Conservation (phyloP, 1,140 invertebrate genomes). For the Lordiphosa mommai region DNA sequence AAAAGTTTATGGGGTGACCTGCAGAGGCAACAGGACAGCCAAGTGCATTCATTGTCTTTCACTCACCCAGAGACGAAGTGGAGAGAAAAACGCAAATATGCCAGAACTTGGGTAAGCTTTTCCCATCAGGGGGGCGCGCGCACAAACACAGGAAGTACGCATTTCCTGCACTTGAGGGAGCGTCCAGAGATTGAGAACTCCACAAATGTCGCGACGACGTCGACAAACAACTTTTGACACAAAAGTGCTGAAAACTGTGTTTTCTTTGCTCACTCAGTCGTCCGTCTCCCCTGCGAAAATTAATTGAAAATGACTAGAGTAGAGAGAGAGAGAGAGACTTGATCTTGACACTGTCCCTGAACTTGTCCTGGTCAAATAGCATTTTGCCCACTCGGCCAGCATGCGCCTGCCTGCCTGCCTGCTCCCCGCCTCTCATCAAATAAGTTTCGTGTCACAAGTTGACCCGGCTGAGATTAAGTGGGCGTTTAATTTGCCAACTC, state of each 20-base stretch:
- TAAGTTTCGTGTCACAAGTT: conserved; percentile 75
- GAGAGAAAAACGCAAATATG: conserved; percentile 61
- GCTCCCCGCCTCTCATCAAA: conserved; percentile 21
- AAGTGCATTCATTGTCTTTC: conserved; percentile 71
- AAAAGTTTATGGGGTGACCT: conserved; percentile 62
- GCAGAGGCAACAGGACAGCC: conserved; percentile 1
- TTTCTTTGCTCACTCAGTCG: conserved; percentile 37
- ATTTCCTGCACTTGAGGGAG: conserved; percentile 58
- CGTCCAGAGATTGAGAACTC: conserved; percentile 14
- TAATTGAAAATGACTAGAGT: conserved; percentile 71
- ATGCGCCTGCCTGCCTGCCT: conserved; percentile 1
- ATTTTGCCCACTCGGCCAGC: conserved; percentile 22
- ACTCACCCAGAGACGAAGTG: conserved; percentile 16
- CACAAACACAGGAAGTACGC: conserved; percentile 71
- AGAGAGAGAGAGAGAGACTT: conserved; percentile 33
- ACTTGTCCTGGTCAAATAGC: conserved; percentile 49
- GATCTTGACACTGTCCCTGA: conserved; percentile 62
- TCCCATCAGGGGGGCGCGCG: not conserved
- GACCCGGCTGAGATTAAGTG: conserved; percentile 72
- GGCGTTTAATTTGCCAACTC: conserved; percentile 73
- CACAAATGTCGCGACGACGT: conserved; percentile 68
- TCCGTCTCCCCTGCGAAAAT: conserved; percentile 39
- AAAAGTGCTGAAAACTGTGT: conserved; percentile 74
- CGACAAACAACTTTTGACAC: conserved; percentile 64
- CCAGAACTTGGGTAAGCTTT: conserved; percentile 30